Evolutionary conservation across 2,797 vertebrate genomes (phyloP), one percentile per base, ranked within the genome.

Genomic region (Aeoliscus strigatus): DNA sequence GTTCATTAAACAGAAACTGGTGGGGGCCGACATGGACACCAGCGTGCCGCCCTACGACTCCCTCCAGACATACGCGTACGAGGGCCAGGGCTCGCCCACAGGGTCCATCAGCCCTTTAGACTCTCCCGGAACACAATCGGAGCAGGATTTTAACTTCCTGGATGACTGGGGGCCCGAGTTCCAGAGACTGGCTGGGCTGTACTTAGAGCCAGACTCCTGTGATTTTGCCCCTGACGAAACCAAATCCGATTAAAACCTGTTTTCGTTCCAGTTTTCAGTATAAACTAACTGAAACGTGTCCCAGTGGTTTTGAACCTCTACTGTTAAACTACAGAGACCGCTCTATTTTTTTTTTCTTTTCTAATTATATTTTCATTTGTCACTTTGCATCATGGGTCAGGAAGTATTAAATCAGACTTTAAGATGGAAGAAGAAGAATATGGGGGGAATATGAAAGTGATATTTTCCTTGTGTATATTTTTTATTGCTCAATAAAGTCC

Each of bases 391-490:
- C 81, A 60, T 89, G 88, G 88, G 88, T 91, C 77, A 73, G 80
- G 70, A 89, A 86, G 79, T 80, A 80, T 62, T 51, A 59, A 61
- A 77, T 84, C 35, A 74, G 85, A 88, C 90, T 91, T 88, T 86
- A 68, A 86, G 83, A 74, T 56, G 70, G 54, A 83, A 66, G 62
- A 79, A 79, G 82, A 81, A 83, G 80, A 74, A 83, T 86, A 85
- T 72, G 66, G 67, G 70, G 73, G 88, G 77, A 84, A 85, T n/a
- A 74, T 77, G 71, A 87, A 86, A 83, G 85, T 52, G 54, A 66
- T 90, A 80, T 92, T 94, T 92, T 93, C 91, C 90, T 89, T 91
- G 91, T 95, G 92, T 94, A 91, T 93, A 92, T 93, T 97, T 98
- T 93, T 94, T 88, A 92, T 91, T 90, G 87, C 86, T 92, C 83